These are phyloP conservation scores for Oreortyx pictus DNA, from an alignment of 2,797 vertebrate species.

Conservation along the genomic window DNA sequence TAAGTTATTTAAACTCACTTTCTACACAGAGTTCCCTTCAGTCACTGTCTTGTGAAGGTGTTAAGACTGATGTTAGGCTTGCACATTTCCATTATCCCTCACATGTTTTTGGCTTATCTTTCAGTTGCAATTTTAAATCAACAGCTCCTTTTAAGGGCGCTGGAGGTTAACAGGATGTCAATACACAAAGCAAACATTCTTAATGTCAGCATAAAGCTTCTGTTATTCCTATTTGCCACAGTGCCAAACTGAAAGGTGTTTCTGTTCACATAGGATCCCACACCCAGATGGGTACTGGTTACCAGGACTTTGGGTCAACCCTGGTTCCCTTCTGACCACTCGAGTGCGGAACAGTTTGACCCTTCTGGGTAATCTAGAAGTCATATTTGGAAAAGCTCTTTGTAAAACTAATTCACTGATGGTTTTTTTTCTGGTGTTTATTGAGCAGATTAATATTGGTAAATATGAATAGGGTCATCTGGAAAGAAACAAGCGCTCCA, in stretches of 20 bases:
- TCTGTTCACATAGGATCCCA: neutral
- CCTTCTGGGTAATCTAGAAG: neutral
- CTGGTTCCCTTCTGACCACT: neutral
- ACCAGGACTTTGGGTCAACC: neutral
- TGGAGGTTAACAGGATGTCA: conserved; percentile 48
- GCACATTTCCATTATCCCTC: neutral
- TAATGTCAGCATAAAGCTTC: neutral
- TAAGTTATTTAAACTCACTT: neutral
- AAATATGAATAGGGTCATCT: conserved; percentile 49
- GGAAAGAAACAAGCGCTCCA: conserved; percentile 4
- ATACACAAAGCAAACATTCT: neutral
- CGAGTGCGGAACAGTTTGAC: neutral
- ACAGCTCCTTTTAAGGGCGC: conserved; percentile 21
- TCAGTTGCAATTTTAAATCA: neutral
- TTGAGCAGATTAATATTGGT: neutral
- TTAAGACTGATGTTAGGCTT: neutral
- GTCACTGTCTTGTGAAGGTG: neutral
- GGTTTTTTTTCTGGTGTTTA: neutral
- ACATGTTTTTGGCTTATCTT: neutral
- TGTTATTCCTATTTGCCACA: neutral
- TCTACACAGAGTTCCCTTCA: neutral
- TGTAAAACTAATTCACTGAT: neutral
- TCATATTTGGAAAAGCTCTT: neutral
- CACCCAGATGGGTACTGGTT: neutral
- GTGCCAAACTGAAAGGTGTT: conserved; percentile 29